Evolutionary conservation across 2,797 vertebrate species (phyloP).

Genomic region (Enteromius paludinosus): DNA sequence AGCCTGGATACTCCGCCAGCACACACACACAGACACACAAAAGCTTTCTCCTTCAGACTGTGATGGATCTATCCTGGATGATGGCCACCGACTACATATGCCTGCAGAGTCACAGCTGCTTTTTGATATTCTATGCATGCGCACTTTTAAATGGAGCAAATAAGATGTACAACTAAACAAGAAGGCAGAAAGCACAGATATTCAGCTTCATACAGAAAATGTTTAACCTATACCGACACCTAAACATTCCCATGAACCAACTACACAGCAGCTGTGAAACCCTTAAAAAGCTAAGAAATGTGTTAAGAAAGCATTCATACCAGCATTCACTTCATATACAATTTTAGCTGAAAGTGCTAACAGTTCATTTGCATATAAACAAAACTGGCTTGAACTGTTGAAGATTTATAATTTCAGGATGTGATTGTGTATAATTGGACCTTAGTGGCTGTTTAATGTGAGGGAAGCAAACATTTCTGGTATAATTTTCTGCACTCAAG

Average conservation of each 20-base stretch:
- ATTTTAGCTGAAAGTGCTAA: neutral
- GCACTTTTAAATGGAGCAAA: constrained; percentile 41
- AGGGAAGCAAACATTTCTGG: constrained; percentile 8
- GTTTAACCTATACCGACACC: neutral
- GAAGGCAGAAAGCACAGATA: neutral
- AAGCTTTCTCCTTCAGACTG: constrained; percentile 58
- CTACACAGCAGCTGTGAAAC: neutral
- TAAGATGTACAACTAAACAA: constrained; percentile 18
- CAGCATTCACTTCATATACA: neutral
- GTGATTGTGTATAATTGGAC: neutral
- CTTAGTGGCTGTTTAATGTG: neutral
- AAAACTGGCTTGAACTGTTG: neutral
- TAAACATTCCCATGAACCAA: neutral
- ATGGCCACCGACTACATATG: constrained; percentile 71
- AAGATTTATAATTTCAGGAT: neutral
- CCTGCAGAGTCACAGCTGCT: constrained; percentile 67
- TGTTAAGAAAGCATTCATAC: neutral
- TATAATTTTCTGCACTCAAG: constrained; percentile 54
- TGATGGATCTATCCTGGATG: constrained; percentile 72
- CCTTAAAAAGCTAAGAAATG: neutral
- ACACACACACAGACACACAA: constrained; percentile 45
- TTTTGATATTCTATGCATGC: constrained; percentile 61
- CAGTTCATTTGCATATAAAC: neutral
- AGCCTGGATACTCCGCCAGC: constrained; percentile 63
- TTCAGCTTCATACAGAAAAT: neutral